A percentile compares a stretch with the other conserved stretches of the same genome.
These are phyloP conservation scores for Hylaea fasciaria DNA, from an alignment of 2,888 invertebrate genomes.

Conservation along the genomic window DNA sequence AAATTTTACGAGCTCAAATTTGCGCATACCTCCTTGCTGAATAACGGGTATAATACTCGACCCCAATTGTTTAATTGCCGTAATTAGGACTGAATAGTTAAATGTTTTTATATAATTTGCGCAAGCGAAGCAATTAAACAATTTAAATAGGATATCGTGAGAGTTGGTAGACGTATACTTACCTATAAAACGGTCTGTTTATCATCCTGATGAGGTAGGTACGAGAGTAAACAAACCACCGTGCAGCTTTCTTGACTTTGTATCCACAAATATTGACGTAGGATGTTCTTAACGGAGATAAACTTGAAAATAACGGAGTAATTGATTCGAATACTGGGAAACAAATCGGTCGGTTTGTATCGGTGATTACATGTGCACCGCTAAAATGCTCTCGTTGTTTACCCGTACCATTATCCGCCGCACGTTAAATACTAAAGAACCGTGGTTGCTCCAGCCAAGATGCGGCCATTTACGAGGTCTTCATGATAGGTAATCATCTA, in stretches of 20 bases:
- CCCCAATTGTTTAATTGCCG: conserved; percentile 59
- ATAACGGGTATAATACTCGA: conserved; percentile 59
- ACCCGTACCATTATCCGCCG: conserved; percentile 60
- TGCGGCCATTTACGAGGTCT: conserved; percentile 63
- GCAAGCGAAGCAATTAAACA: conserved; percentile 25
- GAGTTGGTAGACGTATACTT: conserved; percentile 8
- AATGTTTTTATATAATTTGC: conserved; percentile 17
- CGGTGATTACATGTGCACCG: conserved; percentile 65
- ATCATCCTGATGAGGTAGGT: conserved; percentile 44
- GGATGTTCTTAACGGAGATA: conserved; percentile 69
- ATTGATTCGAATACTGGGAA: conserved; percentile 65
- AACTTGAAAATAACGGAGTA: conserved; percentile 68
- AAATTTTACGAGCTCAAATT: conserved; percentile 53
- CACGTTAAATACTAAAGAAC: conserved; percentile 43
- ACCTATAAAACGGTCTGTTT: conserved; percentile 46
- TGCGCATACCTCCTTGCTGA: conserved; percentile 51
- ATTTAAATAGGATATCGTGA: conserved; percentile 39
- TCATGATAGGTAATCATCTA: conserved; percentile 71
- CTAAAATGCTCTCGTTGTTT: conserved; percentile 74
- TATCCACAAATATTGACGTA: conserved; percentile 74
- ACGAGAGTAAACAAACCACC: conserved; percentile 53
- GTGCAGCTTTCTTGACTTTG: conserved; percentile 58
- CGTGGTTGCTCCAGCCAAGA: conserved; percentile 47
- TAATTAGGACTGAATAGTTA: conserved; percentile 51
- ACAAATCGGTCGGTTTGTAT: conserved; percentile 65